Conservation (phyloP, 2,113 vertebrate species). For the Promerops cafer region DNA sequence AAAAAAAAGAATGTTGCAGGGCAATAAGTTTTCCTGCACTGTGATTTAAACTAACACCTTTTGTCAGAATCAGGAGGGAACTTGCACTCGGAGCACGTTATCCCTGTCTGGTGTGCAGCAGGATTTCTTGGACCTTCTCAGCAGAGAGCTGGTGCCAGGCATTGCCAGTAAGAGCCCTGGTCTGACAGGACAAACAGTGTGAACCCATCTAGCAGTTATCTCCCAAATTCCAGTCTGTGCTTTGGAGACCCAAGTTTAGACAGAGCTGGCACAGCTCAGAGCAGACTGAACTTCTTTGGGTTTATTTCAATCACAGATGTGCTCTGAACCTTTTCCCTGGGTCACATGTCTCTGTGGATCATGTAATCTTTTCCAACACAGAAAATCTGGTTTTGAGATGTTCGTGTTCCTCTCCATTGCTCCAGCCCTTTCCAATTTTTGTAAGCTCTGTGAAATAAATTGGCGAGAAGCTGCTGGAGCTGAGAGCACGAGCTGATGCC, state of each 20-base stretch:
- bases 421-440: constrained; percentile 26
- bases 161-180: not conserved
- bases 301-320: constrained; percentile 26
- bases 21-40: not conserved
- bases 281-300: not conserved
- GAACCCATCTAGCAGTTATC: not conserved
- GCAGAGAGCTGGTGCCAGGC: not conserved
- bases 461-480: constrained; percentile 9
- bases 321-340: constrained; percentile 2
- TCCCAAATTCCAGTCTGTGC: not conserved
- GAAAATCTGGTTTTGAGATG: not conserved
- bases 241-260: not conserved
- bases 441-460: not conserved
- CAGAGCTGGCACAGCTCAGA: not conserved
- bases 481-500: not conserved
- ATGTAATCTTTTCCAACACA: constrained; percentile 35
- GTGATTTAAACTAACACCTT: not conserved
- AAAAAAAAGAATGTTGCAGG: rapidly evolving
- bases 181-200: not conserved
- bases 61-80: not conserved
- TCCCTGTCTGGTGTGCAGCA: not conserved
- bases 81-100: rapidly evolving
- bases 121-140: not conserved
- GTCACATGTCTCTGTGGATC: not conserved
- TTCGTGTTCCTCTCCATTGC: not conserved